A percentile compares a stretch with the other conserved stretches of the same genome.
Evolutionary conservation across 1,140 invertebrate genomes (phyloP).

Genomic region (Micrasema longulum): DNA sequence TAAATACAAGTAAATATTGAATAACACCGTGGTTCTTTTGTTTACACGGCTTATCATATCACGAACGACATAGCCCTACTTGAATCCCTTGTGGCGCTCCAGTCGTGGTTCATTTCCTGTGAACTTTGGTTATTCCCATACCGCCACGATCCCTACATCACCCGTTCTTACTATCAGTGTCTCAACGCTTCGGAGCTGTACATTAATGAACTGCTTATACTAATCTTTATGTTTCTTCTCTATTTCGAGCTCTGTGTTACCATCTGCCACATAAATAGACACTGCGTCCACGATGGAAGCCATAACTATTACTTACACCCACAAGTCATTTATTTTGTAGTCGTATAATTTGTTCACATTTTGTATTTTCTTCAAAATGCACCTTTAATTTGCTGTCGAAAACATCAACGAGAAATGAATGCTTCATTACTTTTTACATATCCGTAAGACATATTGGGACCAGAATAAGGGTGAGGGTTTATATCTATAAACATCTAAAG

Average conservation of each 20-base stretch:
- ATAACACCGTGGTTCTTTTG: too few relatives aligned
- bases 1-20: neutral
- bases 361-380: neutral
- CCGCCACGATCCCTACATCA: neutral
- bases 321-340: neutral
- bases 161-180: neutral
- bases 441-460: neutral
- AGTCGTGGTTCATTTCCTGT: conserved; percentile 1
- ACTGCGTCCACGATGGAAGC: neutral
- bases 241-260: conserved; percentile 4
- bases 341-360: neutral
- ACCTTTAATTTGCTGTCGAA: neutral
- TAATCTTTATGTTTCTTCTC: conserved; percentile 30
- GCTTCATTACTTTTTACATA: conserved; percentile 5
- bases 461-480: conserved; percentile 9
- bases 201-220: conserved; percentile 32
- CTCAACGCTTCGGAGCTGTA: conserved; percentile 7
- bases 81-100: conserved; percentile 3
- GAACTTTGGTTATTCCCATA: conserved; percentile 11
- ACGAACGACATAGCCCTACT: too few relatives aligned
- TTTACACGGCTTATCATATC: too few relatives aligned
- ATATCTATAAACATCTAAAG: conserved; percentile 15
- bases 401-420: neutral
- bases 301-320: conserved; percentile 30
- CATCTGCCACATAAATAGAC: conserved; percentile 28